Base-by-base conservation (phyloP, 2,888 invertebrate genomes). In the Cryptocheilus praepositus region DNA sequence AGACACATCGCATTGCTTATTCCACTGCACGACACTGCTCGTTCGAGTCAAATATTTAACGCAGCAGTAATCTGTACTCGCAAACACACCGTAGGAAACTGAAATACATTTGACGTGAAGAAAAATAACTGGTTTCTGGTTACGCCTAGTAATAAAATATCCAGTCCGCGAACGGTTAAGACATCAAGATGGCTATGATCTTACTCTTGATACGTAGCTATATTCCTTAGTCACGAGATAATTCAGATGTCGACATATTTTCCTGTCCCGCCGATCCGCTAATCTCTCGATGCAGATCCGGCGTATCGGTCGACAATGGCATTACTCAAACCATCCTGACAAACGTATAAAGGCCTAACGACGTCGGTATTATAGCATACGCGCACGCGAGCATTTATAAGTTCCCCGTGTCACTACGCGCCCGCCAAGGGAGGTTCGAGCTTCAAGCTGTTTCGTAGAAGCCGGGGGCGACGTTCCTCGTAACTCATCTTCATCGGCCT, bases 321-420 rank as follows among this genome's bases (percentile, higher is more conserved):
- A 81, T 84, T 83, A 82, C 73, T 84, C 83, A 83, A 76, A 79
- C 61, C 70, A 61, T 64, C 73, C 74, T 79, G 81, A 83, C 81
- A 83, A 83, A 83, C 79, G 67, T 78, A 81, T 78, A 81, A 82
- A 82, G 79, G 71, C 75, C 74, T 78, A 81, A 81, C 78, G 81
- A 83, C 72, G 77, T 63, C 72, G 75, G 79, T 70, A 71, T 82
- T 80, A 81, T 74, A 70, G 71, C 74, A 72, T 70, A 64, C 67
- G 72, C 66, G 77, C 83, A 84, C 82, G 84, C 84, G 81, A 84
- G 71, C 80, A 67, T 82, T 82, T 76, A 64, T 74, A 75, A 80
- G 75, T 74, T 70, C 73, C 68, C 70, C 36, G 36, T 36, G 36
- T 36, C 36, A 36, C 36, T 36, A 36, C 36, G 36, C 13, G 36